Evolutionary conservation across 2,888 invertebrate genomes (phyloP).

Genomic region (Callosobruchus maculatus): DNA sequence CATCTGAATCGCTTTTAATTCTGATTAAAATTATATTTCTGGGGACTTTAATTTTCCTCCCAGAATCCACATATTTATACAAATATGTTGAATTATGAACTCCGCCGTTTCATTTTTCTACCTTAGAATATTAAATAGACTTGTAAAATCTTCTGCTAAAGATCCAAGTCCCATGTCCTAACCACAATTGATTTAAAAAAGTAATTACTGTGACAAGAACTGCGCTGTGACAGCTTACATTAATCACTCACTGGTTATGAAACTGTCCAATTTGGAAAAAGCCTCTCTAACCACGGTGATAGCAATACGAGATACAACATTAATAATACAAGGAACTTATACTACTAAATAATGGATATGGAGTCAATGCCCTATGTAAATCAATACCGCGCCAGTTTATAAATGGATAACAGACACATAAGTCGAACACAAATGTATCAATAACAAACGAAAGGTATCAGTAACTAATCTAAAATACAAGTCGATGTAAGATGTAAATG

Average conservation of each 20-base stretch:
- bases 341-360: background rate
- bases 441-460: background rate
- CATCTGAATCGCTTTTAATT: no score
- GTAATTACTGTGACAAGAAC: background rate
- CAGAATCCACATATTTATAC: no score
- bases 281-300: background rate
- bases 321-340: background rate
- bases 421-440: background rate
- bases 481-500: background rate
- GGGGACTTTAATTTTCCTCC: no score
- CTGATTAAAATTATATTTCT: no score
- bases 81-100: no score
- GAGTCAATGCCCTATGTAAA: background rate
- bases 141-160: no score
- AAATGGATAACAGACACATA: background rate
- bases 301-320: background rate
- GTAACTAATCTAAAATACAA: background rate
- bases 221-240: background rate
- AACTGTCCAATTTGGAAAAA: no score
- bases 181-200: no score
- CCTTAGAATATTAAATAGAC: no score
- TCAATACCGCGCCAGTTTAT: background rate
- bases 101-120: no score
- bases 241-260: background rate
- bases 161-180: no score